Evolutionary conservation across 2,797 vertebrate genomes (phyloP), one percentile per base, ranked within the genome.

Genomic region (Carapus acus): DNA sequence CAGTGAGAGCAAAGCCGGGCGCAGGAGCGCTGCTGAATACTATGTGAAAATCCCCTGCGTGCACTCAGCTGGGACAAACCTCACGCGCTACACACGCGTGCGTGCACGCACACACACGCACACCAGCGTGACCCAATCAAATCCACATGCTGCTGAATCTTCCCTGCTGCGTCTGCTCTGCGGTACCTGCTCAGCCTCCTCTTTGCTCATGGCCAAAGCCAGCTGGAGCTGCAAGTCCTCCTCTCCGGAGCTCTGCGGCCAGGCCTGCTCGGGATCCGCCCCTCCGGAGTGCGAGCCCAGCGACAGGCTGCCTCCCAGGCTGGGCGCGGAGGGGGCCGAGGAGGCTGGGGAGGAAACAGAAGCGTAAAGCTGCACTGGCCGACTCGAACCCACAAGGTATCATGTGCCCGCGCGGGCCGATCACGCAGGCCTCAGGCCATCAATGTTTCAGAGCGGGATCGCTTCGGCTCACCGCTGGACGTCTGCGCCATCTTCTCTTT

Each of bases 401-500:
- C 34, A 36, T 15, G 13, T 36, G 34, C 8, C 3, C 11, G 18
- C 17, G 8, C 16, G 6, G n/a, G 17, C 7, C 18, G 8, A 8
- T 21, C 1, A 12, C 12, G 21, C 1, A 37, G 19, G 8, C 19
- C 17, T 34, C 9, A 38, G 8, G 6, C 42, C 34, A 39, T 6
- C 12, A 12, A n/a, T 45, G 21, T 39, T 51, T 57, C 18, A 52
- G 51, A 21, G 20, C 2, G 37, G 2, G 45, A 37, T 54, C 3
- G 37, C 18, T 65, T 21, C 7, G 5, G 49, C 89, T 86, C 78
- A 94, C 93, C 91, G 22, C 93, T 94, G 71, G 91, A 89, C 2
- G 91, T 94, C 84, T 96, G 92, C 42, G 92, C 93, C 87, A 96
- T 90, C 80, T 94, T 94, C 84, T 95, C 93, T 91, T 96, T 96